Base-by-base conservation (phyloP, 2,888 invertebrate genomes). In the Nephrotoma guestfalica region DNA sequence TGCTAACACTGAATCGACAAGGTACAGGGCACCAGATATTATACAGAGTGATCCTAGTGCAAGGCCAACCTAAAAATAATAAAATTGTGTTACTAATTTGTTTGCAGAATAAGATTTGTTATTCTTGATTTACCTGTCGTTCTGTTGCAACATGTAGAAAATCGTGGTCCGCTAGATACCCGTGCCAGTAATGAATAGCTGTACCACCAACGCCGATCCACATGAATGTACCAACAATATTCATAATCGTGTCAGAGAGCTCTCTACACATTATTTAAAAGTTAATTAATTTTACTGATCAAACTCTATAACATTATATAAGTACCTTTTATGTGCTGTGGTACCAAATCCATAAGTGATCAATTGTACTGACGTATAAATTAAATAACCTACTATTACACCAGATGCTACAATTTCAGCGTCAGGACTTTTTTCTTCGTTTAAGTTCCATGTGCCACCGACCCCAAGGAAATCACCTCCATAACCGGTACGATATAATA, bases 391-490 rank as follows among this genome's bases (percentile, higher is more conserved):
- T 6, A 97, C 96, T 88, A 97, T 95, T 3, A 97, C 95, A 7
- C 97, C 97, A 0, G 96, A 96, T 0, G 97, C 97, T 0, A 97
- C 95, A 88, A 97, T 97, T 92, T 97, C 97, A 18, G 96, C 95
- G 89, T 97, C 97, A 0, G 96, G 94, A 90, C 95, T 96, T 92
- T 97, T 97, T 90, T 96, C 96, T 90, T 97, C 97, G 89, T 97
- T 96, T 86, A 97, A 93, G 92, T 97, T 97, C 97, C 97, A 97
- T 18, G 96, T 96, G 87, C 97, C 97, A 85, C 97, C 97, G 86
- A 97, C 96, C 47, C 97, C 97, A 87, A 97, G 93, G 90, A 97
- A 97, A 90, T 95, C 94, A 2, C 97, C 97, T 88, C 94, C 94
- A 92, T 95, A 95, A 11, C 97, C 97, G 41, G 95, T 95, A 87